A percentile compares a stretch with the other conserved stretches of the same genome.
phyloP scores from a whole-genome alignment of 2,113 vertebrate genomes.

The Zootoca vivipara region DNA sequence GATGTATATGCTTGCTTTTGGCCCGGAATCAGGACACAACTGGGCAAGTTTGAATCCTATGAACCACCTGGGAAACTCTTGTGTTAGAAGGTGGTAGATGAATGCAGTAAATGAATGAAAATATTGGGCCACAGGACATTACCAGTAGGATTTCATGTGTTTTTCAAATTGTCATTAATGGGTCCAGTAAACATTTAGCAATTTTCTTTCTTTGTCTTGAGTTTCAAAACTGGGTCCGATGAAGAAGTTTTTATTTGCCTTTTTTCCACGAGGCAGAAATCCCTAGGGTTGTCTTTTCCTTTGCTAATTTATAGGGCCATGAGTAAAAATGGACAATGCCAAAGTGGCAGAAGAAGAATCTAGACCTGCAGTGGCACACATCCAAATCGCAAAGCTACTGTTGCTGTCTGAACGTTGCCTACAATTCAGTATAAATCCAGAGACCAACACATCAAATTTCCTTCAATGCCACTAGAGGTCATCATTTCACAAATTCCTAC shows the following conservation, averaged over 20 bases:
- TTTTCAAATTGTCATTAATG: neutral
- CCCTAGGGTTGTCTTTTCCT: neutral
- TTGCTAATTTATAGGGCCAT: neutral
- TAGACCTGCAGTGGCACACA: neutral
- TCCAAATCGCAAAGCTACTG: neutral
- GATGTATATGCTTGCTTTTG: neutral
- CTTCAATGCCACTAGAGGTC: conserved; percentile 57
- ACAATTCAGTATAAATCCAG: neutral
- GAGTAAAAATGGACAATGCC: neutral
- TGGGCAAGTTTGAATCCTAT: neutral
- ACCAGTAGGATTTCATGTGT: neutral
- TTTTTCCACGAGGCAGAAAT: neutral
- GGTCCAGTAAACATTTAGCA: neutral
- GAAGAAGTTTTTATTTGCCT: neutral
- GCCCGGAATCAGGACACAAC: neutral
- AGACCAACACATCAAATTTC: neutral
- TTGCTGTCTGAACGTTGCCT: neutral
- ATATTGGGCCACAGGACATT: neutral
- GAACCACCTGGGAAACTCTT: neutral
- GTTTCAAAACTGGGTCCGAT: neutral
- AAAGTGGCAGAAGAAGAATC: neutral
- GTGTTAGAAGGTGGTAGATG: neutral
- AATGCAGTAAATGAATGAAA: neutral
- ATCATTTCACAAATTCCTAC: conserved; percentile 27
- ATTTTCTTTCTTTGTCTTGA: neutral